These are phyloP conservation scores for Sus scrofa DNA, from an alignment of 2,113 vertebrate species.

Conservation along the genomic window DNA sequence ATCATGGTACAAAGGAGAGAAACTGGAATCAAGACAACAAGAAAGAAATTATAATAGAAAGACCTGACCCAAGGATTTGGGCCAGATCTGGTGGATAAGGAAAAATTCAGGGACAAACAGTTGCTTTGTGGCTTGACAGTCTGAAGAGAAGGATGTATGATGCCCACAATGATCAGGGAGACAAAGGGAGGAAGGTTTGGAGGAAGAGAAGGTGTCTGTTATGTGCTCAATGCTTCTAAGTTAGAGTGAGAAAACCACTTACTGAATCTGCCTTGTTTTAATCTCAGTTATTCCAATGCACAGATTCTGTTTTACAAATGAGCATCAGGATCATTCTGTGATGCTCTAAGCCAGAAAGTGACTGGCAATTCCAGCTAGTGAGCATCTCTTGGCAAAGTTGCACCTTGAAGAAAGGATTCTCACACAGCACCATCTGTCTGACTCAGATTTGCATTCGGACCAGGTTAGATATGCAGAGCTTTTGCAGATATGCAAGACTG, in stretches of 20 bases:
- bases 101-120: background rate
- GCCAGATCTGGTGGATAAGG: background rate
- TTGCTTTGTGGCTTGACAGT: background rate
- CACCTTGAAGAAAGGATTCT: background rate
- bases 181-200: background rate
- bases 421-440: accelerated
- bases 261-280: background rate
- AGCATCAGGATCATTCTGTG: background rate
- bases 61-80: background rate
- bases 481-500: too few relatives aligned
- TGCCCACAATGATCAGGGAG: background rate
- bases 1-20: background rate
- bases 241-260: background rate
- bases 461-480: accelerated
- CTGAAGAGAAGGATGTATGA: too few relatives aligned
- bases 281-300: background rate
- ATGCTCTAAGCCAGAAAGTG: background rate
- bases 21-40: background rate
- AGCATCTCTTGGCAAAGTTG: background rate
- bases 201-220: background rate
- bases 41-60: background rate
- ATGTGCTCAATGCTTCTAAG: background rate
- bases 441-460: background rate
- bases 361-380: background rate
- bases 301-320: background rate